Conservation (phyloP, 2,113 vertebrate genomes). For the Neopipo cinnamomea region DNA sequence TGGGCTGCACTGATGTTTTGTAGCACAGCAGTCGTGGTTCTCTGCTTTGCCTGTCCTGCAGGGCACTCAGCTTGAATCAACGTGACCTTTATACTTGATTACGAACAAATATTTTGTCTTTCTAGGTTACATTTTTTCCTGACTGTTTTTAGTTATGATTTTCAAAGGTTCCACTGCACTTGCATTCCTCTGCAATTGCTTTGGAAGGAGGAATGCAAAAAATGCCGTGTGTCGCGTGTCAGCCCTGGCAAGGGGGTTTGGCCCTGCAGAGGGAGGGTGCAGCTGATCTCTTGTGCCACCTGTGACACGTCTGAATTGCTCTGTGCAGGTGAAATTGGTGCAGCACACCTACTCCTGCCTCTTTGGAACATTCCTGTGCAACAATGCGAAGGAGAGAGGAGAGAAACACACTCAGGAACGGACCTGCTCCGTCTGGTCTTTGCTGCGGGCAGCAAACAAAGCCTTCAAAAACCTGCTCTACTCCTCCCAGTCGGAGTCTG, state of each 20-base stretch:
- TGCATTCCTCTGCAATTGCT: background rate
- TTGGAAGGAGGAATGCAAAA: background rate
- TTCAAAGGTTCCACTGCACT: background rate
- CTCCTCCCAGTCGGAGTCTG: constrained; percentile 92
- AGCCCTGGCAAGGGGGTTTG: background rate
- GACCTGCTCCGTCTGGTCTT: constrained; percentile 96
- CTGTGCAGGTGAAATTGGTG: constrained; percentile 90
- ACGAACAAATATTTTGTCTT: background rate
- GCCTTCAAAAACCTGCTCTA: constrained; percentile 96
- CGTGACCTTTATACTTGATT: background rate
- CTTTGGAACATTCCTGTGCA: constrained; percentile 98
- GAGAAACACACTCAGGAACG: constrained; percentile 91
- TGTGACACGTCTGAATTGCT: constrained; percentile 5
- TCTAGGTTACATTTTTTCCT: background rate
- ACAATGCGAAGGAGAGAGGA: constrained; percentile 94
- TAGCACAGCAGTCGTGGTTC: background rate
- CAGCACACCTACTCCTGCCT: constrained; percentile 98
- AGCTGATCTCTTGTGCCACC: background rate
- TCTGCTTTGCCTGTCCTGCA: background rate
- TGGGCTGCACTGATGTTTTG: background rate
- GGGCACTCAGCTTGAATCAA: background rate
- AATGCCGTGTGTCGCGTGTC: background rate
- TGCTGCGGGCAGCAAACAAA: constrained; percentile 91
- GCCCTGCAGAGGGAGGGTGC: background rate
- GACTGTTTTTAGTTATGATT: background rate